A percentile compares a stretch with the other conserved stretches of the same genome.
Evolutionary conservation across 2,888 invertebrate species (phyloP).

Genomic region (Cephus sareptanus): DNA sequence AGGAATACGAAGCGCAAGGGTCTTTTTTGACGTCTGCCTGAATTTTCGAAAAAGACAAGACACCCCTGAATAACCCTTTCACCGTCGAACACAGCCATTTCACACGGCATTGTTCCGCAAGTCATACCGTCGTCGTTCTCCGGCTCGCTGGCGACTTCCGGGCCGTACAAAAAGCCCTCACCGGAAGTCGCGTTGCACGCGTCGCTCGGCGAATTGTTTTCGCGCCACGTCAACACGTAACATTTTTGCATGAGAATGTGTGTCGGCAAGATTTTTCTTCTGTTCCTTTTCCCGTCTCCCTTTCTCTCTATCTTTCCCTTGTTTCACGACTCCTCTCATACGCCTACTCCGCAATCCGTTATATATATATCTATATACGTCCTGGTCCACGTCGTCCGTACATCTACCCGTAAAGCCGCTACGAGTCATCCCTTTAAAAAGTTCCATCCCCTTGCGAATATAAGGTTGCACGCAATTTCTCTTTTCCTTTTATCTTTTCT

Average conservation of each 20-base stretch:
- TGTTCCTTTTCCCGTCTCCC: conserved; percentile 7
- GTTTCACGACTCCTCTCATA: conserved; percentile 6
- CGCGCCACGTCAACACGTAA: neutral
- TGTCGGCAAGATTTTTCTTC: neutral
- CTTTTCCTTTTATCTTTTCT: neutral
- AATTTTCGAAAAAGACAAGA: neutral
- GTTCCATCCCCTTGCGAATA: neutral
- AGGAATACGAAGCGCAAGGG: neutral
- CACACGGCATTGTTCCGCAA: neutral
- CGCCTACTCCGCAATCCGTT: neutral
- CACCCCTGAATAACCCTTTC: neutral
- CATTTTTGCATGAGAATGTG: neutral
- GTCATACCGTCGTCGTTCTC: neutral
- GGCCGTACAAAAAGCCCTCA: neutral
- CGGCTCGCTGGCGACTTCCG: neutral
- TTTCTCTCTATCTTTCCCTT: neutral
- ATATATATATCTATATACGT: neutral
- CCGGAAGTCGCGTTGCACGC: neutral
- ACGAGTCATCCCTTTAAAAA: neutral
- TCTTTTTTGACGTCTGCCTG: neutral
- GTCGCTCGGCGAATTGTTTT: neutral
- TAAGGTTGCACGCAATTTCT: neutral
- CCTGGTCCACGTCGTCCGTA: neutral
- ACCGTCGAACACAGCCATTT: neutral
- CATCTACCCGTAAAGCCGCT: neutral